phyloP scores from a whole-genome alignment of 2,888 invertebrate species.

The Drosophila borborema region DNA sequence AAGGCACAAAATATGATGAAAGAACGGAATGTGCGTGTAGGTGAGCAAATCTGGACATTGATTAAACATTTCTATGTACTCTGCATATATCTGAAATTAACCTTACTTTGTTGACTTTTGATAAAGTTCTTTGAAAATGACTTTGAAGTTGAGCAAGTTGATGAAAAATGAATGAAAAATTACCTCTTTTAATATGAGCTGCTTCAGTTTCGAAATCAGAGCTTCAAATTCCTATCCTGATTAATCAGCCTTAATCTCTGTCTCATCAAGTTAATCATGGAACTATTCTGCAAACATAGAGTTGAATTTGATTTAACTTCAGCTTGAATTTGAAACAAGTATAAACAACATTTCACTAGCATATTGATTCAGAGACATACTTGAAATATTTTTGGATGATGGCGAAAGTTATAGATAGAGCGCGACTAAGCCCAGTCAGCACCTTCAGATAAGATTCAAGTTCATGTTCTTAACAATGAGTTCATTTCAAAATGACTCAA shows the following conservation, averaged over 20 bases:
- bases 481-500: neutral
- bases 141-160: neutral
- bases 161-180: no score
- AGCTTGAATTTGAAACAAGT: no score
- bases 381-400: neutral
- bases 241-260: no score
- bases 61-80: neutral
- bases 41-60: neutral
- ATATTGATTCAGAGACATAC: neutral
- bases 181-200: no score
- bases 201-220: no score
- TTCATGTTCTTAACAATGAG: neutral
- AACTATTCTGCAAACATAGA: neutral
- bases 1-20: conserved; percentile 5
- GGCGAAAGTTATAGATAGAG: neutral
- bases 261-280: no score
- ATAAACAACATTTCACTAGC: neutral
- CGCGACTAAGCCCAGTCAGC: neutral
- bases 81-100: neutral
- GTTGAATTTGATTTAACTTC: neutral
- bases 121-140: neutral
- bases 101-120: neutral
- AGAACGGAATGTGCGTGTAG: neutral
- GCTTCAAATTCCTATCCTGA: no score
- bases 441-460: conserved; percentile 7